A percentile compares a stretch with the other conserved stretches of the same genome.
phyloP scores from a whole-genome alignment of 2,888 invertebrate species.

The Cyclophora punctaria region DNA sequence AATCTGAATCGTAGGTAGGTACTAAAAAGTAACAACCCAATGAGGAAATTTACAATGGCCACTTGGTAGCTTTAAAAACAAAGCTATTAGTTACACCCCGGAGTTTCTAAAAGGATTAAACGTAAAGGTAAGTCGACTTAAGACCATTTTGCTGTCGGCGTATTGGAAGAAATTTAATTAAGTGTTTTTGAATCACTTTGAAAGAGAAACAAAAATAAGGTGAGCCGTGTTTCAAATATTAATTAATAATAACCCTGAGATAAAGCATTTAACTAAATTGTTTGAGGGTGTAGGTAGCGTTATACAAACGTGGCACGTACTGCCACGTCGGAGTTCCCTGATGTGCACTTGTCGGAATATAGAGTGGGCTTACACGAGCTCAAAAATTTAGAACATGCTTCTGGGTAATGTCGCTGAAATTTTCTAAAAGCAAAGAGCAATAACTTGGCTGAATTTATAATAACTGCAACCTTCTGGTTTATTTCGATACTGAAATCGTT shows the following conservation, averaged over 20 bases:
- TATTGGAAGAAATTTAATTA: constrained; percentile 14
- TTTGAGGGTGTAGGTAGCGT: constrained; percentile 23
- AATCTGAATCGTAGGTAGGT: constrained; percentile 24
- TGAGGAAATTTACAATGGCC: constrained; percentile 10
- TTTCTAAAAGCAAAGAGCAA: constrained; percentile 22
- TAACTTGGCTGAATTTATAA: too few relatives aligned
- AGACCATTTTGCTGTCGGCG: constrained; percentile 9
- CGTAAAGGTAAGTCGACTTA: constrained; percentile 13
- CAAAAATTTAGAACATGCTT: constrained; percentile 27
- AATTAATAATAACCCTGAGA: too few relatives aligned
- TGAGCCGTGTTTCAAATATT: too few relatives aligned
- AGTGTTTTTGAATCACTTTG: not conserved
- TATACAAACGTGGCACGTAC: constrained; percentile 50
- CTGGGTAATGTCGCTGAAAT: constrained; percentile 46
- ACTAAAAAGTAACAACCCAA: constrained; percentile 35
- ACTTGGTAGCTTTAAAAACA: constrained; percentile 19
- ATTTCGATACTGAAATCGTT: too few relatives aligned
- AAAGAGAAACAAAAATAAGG: too few relatives aligned
- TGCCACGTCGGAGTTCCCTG: constrained; percentile 32
- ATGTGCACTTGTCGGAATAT: constrained; percentile 34
- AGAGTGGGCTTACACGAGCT: constrained; percentile 25
- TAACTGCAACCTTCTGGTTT: too few relatives aligned
- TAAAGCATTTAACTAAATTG: constrained; percentile 20
- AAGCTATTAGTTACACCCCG: constrained; percentile 14
- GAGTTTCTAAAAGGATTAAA: constrained; percentile 13